These are phyloP conservation scores for Cosmorhoe ocellata DNA, from an alignment of 2,888 invertebrate species.

Conservation along the genomic window DNA sequence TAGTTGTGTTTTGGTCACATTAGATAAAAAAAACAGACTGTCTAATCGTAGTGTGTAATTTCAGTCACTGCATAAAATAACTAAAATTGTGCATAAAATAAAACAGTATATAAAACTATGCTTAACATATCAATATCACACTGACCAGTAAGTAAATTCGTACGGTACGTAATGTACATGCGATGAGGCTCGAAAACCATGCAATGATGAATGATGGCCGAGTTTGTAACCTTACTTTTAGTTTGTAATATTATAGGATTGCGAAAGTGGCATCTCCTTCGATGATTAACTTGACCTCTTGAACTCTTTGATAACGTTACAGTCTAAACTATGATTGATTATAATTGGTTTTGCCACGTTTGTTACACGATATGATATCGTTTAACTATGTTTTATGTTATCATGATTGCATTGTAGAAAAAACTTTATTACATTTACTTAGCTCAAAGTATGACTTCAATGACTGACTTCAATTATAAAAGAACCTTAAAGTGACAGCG, in stretches of 20 bases:
- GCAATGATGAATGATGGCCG: constrained; percentile 20
- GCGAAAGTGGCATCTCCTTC: constrained; percentile 14
- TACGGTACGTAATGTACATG: too few relatives aligned
- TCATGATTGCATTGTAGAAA: too few relatives aligned
- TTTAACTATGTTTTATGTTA: too few relatives aligned
- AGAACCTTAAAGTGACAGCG: neutral
- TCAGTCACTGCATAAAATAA: constrained; percentile 26
- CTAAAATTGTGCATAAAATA: constrained; percentile 35
- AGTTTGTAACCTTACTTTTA: constrained; percentile 2
- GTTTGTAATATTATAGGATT: constrained; percentile 19
- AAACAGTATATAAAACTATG: constrained; percentile 30
- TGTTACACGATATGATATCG: neutral
- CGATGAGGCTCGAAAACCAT: constrained; percentile 53
- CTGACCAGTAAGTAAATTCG: too few relatives aligned
- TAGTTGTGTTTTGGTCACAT: neutral
- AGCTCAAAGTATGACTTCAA: too few relatives aligned
- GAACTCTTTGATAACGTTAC: constrained; percentile 20
- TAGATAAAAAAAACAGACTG: neutral
- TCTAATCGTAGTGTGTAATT: constrained; percentile 17
- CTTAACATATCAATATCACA: constrained; percentile 13
- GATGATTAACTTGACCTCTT: constrained; percentile 33
- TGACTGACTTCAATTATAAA: neutral
- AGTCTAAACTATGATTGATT: neutral
- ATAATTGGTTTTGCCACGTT: neutral
- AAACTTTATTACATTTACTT: too few relatives aligned